Evolutionary conservation across 1,140 invertebrate species (phyloP).

Genomic region (Helicoverpa armigera): DNA sequence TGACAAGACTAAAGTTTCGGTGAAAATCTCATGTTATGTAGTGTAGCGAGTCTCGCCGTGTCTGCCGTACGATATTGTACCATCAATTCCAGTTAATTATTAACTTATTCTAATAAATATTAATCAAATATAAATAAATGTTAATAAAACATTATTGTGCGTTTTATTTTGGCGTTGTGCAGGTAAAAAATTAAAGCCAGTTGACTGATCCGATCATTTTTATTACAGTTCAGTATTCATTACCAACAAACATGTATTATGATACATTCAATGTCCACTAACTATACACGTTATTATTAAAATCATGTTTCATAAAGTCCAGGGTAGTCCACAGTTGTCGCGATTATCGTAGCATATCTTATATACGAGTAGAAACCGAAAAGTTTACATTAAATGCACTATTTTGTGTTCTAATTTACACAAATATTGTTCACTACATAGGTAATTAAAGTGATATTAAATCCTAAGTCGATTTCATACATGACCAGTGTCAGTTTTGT

Average conservation of each 20-base stretch:
- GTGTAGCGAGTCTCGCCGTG: not conserved
- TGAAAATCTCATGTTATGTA: too few relatives aligned
- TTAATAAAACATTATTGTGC: conserved; percentile 46
- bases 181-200: conserved; percentile 11
- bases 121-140: conserved; percentile 43
- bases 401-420: too few relatives aligned
- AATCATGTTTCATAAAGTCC: not conserved
- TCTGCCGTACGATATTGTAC: not conserved
- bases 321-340: not conserved
- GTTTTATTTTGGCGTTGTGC: not conserved
- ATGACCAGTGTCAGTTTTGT: too few relatives aligned
- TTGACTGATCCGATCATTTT: conserved; percentile 28
- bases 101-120: conserved; percentile 8
- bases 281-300: not conserved
- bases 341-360: too few relatives aligned
- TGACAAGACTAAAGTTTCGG: too few relatives aligned
- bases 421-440: too few relatives aligned
- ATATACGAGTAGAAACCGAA: too few relatives aligned
- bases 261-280: conserved; percentile 27
- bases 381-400: too few relatives aligned
- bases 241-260: conserved; percentile 25
- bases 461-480: too few relatives aligned
- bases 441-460: too few relatives aligned
- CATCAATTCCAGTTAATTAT: not conserved
- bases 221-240: conserved; percentile 13